Conservation (phyloP, 1,140 invertebrate genomes). For the Agrilus planipennis region DNA sequence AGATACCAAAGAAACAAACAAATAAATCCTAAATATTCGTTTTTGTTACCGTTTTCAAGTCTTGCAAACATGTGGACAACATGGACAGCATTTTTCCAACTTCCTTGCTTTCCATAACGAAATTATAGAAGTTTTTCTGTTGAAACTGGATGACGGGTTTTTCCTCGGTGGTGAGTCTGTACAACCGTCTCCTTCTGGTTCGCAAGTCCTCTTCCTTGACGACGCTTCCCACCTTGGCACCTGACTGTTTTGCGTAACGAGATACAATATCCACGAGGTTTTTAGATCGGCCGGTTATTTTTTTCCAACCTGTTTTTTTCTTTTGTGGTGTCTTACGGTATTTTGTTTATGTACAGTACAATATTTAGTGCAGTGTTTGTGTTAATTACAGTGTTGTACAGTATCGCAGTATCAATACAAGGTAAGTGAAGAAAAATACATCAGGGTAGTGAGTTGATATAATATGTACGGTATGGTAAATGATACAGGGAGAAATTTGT, state of each 20-base stretch:
- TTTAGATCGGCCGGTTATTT: constrained; percentile 40
- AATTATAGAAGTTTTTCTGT: constrained; percentile 71
- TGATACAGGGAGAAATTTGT: no score
- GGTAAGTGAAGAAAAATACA: no score
- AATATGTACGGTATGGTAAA: no score
- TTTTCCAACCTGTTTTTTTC: constrained; percentile 45
- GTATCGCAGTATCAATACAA: no score
- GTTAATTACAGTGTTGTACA: no score
- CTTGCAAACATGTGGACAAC: constrained; percentile 69
- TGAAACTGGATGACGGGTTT: constrained; percentile 66
- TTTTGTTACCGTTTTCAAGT: constrained; percentile 63
- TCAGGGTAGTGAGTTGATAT: no score
- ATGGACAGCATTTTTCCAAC: constrained; percentile 75
- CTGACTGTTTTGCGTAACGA: constrained; percentile 43
- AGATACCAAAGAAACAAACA: no score
- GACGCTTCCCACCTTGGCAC: constrained; percentile 32
- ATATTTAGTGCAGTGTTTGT: constrained; percentile 17
- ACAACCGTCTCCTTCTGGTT: constrained; percentile 54
- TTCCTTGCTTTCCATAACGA: constrained; percentile 90
- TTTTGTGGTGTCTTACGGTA: constrained; percentile 16
- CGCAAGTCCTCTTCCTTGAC: constrained; percentile 45
- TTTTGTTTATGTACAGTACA: constrained; percentile 24
- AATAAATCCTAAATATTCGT: no score
- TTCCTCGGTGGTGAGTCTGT: constrained; percentile 65
- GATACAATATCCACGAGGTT: constrained; percentile 44